Evolutionary conservation across 2,113 vertebrate species (phyloP), one percentile per base, ranked within the genome.

Genomic region (Lepidothrix coronata): DNA sequence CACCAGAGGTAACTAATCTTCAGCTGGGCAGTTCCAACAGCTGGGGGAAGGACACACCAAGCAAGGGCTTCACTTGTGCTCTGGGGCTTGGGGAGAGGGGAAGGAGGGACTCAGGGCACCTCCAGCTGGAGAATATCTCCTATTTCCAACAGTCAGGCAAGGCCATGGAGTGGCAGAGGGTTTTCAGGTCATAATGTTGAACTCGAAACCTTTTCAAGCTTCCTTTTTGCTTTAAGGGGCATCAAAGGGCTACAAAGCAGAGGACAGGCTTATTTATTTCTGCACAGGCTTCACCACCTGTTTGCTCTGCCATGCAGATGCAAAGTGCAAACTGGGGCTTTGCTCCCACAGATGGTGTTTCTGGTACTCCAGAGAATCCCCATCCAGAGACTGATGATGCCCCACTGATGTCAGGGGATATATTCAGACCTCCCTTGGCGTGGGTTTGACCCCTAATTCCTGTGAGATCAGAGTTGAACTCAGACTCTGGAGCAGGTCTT

Each of bases 361-460:
- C 55, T 76, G 75, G 33, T 10, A 2, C 15, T 21, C 21, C 72
- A 59, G 35, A 79, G 57, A 20, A 14, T 14, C 16, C 24, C 25
- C 30, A 31, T 1, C 4, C 0, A 2, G 43, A 4, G 17, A 22
- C 14, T 33, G 59, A 2, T 25, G 35, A 23, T 49, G 33, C 25
- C n/a, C 43, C 58, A 20, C 0, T 10, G 33, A 3, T 35, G 12
- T 35, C 78, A 46, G 44, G 24, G 51, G 33, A 30, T 55, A 11
- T 4, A 18, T 16, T 57, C 52, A 55, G 5, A 11, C 24, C 44
- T 9, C 31, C 52, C 30, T 20, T 13, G 2, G n/a, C 3, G 3
- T 5, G 27, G 30, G 11, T 27, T 2, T 73, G n/a, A 54, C 9
- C 39, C 39, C 61, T 43, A 30, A 19, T 21, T 83, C 33, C 66